Percentiles rank a stretch among this genome's conserved stretches.
phyloP scores from a whole-genome alignment of 2,888 invertebrate genomes.

The Diaphora mendica region DNA sequence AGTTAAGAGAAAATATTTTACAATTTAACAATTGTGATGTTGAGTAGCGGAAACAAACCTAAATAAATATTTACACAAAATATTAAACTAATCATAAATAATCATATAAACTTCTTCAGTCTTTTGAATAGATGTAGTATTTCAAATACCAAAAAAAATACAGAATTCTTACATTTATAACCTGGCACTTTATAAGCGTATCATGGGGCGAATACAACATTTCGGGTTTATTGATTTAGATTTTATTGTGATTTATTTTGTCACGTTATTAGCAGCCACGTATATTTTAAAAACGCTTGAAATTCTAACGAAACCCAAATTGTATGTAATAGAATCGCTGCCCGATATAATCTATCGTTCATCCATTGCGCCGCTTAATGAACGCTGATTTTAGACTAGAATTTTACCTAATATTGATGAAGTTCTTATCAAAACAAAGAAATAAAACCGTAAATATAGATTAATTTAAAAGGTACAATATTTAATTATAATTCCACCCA shows the following conservation, averaged over 20 bases:
- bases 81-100: slow-evolving; percentile 43
- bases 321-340: slow-evolving; percentile 14
- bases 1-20: neutral
- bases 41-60: slow-evolving; percentile 39
- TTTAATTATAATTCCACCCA: neutral
- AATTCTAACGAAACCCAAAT: slow-evolving; percentile 10
- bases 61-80: slow-evolving; percentile 46
- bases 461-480: neutral
- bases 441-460: neutral
- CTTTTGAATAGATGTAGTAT: slow-evolving; percentile 43
- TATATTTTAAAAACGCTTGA: neutral
- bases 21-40: slow-evolving; percentile 38
- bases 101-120: slow-evolving; percentile 40
- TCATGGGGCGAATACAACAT: slow-evolving; percentile 22
- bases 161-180: slow-evolving; percentile 39
- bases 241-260: neutral
- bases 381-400: slow-evolving; percentile 38
- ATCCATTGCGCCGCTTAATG: slow-evolving; percentile 18
- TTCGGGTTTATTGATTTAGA: slow-evolving; percentile 21
- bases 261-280: neutral
- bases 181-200: slow-evolving; percentile 55
- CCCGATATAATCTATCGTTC: slow-evolving; percentile 24
- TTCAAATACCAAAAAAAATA: slow-evolving; percentile 45
- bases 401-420: slow-evolving; percentile 24
- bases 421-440: slow-evolving; percentile 6